Conservation (phyloP, 2,888 invertebrate genomes). For the Cabera pusaria region DNA sequence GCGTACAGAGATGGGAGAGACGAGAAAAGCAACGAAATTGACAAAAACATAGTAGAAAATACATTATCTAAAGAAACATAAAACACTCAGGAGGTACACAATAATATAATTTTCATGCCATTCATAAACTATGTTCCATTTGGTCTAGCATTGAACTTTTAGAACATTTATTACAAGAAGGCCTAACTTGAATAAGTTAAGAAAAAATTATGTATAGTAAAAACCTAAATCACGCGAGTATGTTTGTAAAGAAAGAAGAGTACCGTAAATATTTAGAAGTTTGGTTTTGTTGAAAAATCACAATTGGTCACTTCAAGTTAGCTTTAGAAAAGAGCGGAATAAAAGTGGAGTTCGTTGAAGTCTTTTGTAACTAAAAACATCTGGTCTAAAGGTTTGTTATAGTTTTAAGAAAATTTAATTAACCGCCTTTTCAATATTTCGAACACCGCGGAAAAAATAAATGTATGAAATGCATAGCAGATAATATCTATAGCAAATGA, state of each 20-base stretch:
- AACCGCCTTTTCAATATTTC: conserved; percentile 19
- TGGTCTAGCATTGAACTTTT: too few species aligned
- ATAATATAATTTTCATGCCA: too few species aligned
- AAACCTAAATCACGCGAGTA: too few species aligned
- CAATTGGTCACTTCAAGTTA: too few species aligned
- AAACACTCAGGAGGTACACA: conserved; percentile 7
- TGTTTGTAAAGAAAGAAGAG: too few species aligned
- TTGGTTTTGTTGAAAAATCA: too few species aligned
- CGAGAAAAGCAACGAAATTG: conserved; percentile 58
- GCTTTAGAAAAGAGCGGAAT: conserved; percentile 15
- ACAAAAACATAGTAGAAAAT: conserved; percentile 37
- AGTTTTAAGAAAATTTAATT: conserved; percentile 5
- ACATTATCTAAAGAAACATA: conserved; percentile 14
- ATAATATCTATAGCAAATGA: conserved; percentile 27
- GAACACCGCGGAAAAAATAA: conserved; percentile 10
- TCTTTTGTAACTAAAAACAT: conserved; percentile 15
- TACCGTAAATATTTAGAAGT: too few species aligned
- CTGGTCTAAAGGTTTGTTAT: too few species aligned
- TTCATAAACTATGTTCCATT: too few species aligned
- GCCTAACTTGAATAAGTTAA: too few species aligned
- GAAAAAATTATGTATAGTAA: too few species aligned
- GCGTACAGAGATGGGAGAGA: conserved; percentile 45
- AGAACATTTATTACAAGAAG: too few species aligned
- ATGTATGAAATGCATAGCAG: conserved; percentile 26
- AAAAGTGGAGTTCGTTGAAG: conserved; percentile 22